Evolutionary conservation across 2,113 vertebrate genomes (phyloP).

Genomic region (Amazona vittata): DNA sequence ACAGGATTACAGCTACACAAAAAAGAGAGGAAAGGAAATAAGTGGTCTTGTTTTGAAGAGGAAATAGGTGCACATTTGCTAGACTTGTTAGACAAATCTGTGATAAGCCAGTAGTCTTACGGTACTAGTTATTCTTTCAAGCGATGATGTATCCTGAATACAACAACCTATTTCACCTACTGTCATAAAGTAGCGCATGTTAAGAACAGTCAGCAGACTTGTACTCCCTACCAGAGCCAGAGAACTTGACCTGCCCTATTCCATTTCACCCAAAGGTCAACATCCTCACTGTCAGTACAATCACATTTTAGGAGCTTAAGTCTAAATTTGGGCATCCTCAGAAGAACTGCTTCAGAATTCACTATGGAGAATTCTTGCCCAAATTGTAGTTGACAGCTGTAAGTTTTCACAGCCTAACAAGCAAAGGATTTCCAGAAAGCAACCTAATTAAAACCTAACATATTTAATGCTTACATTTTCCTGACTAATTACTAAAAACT

Average conservation of each 20-base stretch:
- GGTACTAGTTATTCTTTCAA: background rate
- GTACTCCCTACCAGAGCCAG: background rate
- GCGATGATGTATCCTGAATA: accelerated
- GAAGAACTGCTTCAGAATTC: background rate
- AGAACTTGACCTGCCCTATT: background rate
- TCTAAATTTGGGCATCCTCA: background rate
- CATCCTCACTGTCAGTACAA: background rate
- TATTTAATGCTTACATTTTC: background rate
- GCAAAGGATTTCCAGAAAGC: background rate
- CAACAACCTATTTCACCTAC: background rate
- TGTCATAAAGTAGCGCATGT: background rate
- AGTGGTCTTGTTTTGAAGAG: background rate
- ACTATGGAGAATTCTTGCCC: background rate
- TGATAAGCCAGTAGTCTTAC: background rate
- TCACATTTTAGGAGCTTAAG: background rate
- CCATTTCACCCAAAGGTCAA: background rate
- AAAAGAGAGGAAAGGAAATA: background rate
- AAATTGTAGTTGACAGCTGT: background rate
- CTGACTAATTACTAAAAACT: background rate
- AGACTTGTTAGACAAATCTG: background rate
- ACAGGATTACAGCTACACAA: background rate
- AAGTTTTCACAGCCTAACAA: background rate
- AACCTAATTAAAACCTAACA: background rate
- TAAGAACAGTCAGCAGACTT: background rate
- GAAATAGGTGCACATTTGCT: background rate